phyloP scores from a whole-genome alignment of 2,888 invertebrate genomes.

The Pheosia tremula region DNA sequence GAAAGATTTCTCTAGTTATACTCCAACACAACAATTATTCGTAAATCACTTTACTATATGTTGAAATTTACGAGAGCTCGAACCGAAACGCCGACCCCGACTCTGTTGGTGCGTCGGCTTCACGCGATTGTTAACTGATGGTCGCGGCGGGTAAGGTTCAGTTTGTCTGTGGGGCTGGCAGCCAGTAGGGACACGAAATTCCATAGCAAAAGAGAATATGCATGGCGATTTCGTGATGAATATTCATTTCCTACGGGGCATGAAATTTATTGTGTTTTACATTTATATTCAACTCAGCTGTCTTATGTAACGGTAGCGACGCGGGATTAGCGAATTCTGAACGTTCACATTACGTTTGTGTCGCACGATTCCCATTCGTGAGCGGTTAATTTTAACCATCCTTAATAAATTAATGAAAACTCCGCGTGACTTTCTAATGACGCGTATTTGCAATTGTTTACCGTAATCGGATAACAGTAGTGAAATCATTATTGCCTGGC shows the following conservation, averaged over 20 bases:
- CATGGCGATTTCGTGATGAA: constrained; percentile 85
- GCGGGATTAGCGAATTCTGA: constrained; percentile 83
- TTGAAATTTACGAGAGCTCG: constrained; percentile 82
- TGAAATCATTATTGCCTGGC: not conserved
- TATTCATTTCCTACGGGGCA: constrained; percentile 85
- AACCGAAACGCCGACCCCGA: constrained; percentile 63
- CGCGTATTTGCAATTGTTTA: constrained; percentile 56
- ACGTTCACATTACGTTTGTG: constrained; percentile 75
- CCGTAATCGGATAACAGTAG: constrained; percentile 57
- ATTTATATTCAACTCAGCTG: constrained; percentile 84
- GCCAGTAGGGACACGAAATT: constrained; percentile 72
- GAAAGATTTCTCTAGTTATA: constrained; percentile 85
- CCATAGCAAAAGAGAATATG: constrained; percentile 82
- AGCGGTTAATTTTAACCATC: constrained; percentile 69
- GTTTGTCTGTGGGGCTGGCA: constrained; percentile 49
- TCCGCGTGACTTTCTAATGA: constrained; percentile 69
- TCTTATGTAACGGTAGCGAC: constrained; percentile 84
- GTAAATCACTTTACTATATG: constrained; percentile 85
- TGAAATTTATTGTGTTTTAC: constrained; percentile 85
- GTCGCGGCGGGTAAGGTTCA: constrained; percentile 62
- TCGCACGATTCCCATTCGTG: constrained; percentile 69
- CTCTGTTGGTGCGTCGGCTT: constrained; percentile 51
- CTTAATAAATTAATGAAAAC: constrained; percentile 72
- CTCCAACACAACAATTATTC: constrained; percentile 84
- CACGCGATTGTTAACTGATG: constrained; percentile 68